phyloP scores from a whole-genome alignment of 2,113 vertebrate species.

The Lophotis ruficrista region DNA sequence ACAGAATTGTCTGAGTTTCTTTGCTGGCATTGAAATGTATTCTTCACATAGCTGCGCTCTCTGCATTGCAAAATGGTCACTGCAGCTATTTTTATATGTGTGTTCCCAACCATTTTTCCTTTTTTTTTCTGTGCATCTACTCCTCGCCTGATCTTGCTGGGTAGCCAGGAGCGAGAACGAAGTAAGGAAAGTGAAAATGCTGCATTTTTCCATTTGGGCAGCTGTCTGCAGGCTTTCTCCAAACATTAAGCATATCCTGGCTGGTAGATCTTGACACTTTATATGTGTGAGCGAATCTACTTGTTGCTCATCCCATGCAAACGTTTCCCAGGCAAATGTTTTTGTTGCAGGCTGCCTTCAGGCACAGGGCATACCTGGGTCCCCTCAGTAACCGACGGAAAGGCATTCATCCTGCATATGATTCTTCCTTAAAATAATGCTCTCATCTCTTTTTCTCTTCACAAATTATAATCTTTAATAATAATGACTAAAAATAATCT shows the following conservation, averaged over 20 bases:
- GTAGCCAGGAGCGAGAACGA: neutral
- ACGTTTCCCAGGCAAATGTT: neutral
- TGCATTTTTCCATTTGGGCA: neutral
- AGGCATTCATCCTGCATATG: neutral
- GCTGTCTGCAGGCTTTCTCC: neutral
- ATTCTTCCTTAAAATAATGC: neutral
- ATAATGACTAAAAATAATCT: neutral
- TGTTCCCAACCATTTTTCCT: neutral
- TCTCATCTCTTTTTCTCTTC: neutral
- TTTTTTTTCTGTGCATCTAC: neutral
- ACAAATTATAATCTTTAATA: neutral
- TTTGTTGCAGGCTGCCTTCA: neutral
- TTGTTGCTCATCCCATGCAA: neutral
- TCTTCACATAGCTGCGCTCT: neutral
- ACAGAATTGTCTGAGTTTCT: neutral
- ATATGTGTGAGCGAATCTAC: neutral
- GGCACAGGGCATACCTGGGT: fast-evolving
- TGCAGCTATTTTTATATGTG: neutral
- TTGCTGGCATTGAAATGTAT: neutral
- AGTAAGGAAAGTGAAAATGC: neutral
- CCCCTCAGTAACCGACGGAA: neutral
- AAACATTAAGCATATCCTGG: neutral
- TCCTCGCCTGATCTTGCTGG: neutral
- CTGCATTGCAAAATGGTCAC: neutral
- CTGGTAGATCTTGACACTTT: neutral